A percentile compares a stretch with the other conserved stretches of the same genome.
Conservation (phyloP, 2,797 vertebrate genomes). For the Lagocephalus sceleratus region DNA sequence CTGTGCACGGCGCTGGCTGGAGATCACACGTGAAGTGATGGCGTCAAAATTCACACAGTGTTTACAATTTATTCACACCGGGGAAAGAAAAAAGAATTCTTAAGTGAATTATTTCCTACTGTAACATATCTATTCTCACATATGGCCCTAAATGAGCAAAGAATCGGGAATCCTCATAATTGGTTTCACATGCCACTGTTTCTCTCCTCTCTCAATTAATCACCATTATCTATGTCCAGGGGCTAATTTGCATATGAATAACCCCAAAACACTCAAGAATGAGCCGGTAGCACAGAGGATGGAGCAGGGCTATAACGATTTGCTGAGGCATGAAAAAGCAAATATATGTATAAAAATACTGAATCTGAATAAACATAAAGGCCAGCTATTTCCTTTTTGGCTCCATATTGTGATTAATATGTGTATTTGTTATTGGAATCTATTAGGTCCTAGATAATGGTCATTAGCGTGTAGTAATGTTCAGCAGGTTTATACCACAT, state of each 20-base stretch:
- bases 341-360: constrained; percentile 50
- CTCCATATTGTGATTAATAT: constrained; percentile 65
- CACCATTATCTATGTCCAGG: constrained; percentile 77
- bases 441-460: constrained; percentile 44
- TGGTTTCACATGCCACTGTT: constrained; percentile 73
- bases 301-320: constrained; percentile 37
- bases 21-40: constrained; percentile 7
- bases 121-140: constrained; percentile 54
- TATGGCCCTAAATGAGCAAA: constrained; percentile 59
- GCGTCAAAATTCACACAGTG: constrained; percentile 1
- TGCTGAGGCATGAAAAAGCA: constrained; percentile 56
- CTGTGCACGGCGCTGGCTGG: constrained; percentile 13
- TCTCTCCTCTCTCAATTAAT: constrained; percentile 76
- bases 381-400: constrained; percentile 50
- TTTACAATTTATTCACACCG: constrained; percentile 10
- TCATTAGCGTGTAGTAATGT: constrained; percentile 54
- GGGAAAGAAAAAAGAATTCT: constrained; percentile 1
- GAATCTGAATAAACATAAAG: constrained; percentile 51
- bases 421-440: constrained; percentile 44
- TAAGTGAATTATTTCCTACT: constrained; percentile 7
- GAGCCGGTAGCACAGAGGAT: constrained; percentile 53
- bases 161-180: constrained; percentile 71
- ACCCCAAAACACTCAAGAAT: constrained; percentile 67
- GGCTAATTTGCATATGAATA: constrained; percentile 75
- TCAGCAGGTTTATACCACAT: constrained; percentile 12